Conservation (phyloP, 2,888 invertebrate genomes). For the Diabrotica balteata region DNA sequence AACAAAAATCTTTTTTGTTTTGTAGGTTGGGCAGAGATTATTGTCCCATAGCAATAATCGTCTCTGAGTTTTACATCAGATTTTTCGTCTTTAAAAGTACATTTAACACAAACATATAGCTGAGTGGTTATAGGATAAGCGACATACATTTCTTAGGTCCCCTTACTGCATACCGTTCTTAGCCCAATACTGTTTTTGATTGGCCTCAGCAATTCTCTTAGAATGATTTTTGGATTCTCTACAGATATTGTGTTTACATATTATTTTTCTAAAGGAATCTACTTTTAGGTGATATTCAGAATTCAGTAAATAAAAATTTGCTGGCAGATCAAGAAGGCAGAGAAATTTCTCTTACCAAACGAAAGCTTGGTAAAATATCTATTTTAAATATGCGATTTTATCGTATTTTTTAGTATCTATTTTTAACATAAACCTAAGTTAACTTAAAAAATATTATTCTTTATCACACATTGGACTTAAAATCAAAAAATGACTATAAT, state of each 20-base stretch:
- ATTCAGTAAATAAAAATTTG: too few relatives aligned
- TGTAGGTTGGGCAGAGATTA: constrained; percentile 58
- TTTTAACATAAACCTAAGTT: not conserved
- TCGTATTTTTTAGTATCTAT: too few relatives aligned
- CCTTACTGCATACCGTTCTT: constrained; percentile 53
- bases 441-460: too few relatives aligned
- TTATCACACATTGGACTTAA: too few relatives aligned
- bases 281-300: too few relatives aligned
- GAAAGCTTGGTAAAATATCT: too few relatives aligned
- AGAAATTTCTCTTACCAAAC: too few relatives aligned
- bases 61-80: constrained; percentile 42
- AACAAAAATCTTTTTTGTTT: constrained; percentile 48
- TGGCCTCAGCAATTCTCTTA: constrained; percentile 65
- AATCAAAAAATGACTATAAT: too few relatives aligned
- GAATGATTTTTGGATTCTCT: constrained; percentile 44
- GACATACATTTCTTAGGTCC: constrained; percentile 51
- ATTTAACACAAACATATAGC: constrained; percentile 44
- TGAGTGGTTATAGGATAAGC: constrained; percentile 48
- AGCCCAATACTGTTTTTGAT: constrained; percentile 58
- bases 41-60: constrained; percentile 64
- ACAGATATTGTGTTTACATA: constrained; percentile 31
- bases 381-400: too few relatives aligned
- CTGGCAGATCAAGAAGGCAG: too few relatives aligned
- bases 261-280: constrained; percentile 13
- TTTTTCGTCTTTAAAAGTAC: constrained; percentile 38